Conservation (phyloP, 2,888 invertebrate genomes). For the Brenthis daphne region DNA sequence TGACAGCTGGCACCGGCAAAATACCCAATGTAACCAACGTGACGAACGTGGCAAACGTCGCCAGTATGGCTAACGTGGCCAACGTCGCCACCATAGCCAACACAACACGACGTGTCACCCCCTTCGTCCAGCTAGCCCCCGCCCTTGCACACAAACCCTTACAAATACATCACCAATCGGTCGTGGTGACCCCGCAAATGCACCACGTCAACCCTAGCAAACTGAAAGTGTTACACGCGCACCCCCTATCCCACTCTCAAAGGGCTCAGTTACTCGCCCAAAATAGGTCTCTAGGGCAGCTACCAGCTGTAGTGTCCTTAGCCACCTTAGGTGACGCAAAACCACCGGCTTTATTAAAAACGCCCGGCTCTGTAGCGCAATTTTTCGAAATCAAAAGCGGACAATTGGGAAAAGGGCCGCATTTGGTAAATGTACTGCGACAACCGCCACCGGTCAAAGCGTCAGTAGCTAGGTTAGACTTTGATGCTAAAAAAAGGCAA, state of each 20-base stretch:
- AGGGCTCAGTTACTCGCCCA: conserved; percentile 62
- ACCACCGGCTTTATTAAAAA: conserved; percentile 56
- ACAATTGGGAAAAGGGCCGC: conserved; percentile 67
- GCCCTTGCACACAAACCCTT: conserved; percentile 52
- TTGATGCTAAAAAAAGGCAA: conserved; percentile 59
- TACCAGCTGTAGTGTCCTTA: conserved; percentile 67
- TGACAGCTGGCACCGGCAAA: conserved; percentile 29
- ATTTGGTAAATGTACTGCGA: conserved; percentile 70
- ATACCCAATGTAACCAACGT: conserved; percentile 38
- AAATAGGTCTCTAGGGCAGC: conserved; percentile 50
- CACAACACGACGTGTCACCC: conserved; percentile 44
- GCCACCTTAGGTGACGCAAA: conserved; percentile 60
- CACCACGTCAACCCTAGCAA: conserved; percentile 63
- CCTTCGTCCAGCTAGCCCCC: conserved; percentile 57
- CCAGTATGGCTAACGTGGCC: conserved; percentile 39
- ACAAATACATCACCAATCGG: conserved; percentile 46
- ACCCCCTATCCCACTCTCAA: conserved; percentile 63
- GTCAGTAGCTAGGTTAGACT: conserved; percentile 53
- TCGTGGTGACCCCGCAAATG: conserved; percentile 56
- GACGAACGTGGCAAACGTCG: conserved; percentile 34
- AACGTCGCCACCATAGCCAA: conserved; percentile 44
- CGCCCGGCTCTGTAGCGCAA: conserved; percentile 65
- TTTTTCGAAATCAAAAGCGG: conserved; percentile 72
- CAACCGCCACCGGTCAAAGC: conserved; percentile 63
- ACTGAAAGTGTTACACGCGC: conserved; percentile 69